Evolutionary conservation across 2,113 vertebrate species (phyloP), one percentile per base, ranked within the genome.

Genomic region (Nestor notabilis): DNA sequence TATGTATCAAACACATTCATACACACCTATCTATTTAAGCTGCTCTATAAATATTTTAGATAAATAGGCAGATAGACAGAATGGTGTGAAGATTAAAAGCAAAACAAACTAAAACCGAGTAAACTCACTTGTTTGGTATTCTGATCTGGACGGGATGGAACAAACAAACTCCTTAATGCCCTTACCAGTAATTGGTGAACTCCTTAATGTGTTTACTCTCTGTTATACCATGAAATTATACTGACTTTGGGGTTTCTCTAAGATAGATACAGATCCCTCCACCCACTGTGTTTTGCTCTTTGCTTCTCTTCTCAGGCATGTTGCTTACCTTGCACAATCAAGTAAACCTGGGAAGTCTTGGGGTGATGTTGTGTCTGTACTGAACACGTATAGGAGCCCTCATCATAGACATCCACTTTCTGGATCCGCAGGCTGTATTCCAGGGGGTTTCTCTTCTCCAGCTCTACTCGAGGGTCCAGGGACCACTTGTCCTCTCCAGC

Each of bases 401-500:
- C 99, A 92, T 99, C 99, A 0, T 99, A 99, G 89, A 99, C 99
- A 89, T 99, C 99, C 98, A 99, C 99, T 97, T 99, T 99, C 97
- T 99, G 99, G 96, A 99, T 99, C 93, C 99, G 98, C 87, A 99
- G 99, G 97, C 99, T 99, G 98, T 99, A 99, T 97, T 99, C 99
- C 97, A 99, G 98, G 95, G 99, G 99, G 88, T 99, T 99, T 95
- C 99, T 99, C 89, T 99, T 99, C 97, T 99, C 99, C 98, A 99
- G 98, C 93, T 99, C 99, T 94, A 99, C 99, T 89, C 99, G 98
- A 78, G 99, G 99, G 90, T 99, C 99, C 98, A 99, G 98, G 85
- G 99, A 99, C 99, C 99, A 99, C 97, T 99, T 99, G 98, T 99
- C 99, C 75, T 99, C 98, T 68, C 99, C 99, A 49, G 99, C 99